Base-by-base conservation (phyloP, 2,797 vertebrate genomes). In the Sebastiscus tertius region DNA sequence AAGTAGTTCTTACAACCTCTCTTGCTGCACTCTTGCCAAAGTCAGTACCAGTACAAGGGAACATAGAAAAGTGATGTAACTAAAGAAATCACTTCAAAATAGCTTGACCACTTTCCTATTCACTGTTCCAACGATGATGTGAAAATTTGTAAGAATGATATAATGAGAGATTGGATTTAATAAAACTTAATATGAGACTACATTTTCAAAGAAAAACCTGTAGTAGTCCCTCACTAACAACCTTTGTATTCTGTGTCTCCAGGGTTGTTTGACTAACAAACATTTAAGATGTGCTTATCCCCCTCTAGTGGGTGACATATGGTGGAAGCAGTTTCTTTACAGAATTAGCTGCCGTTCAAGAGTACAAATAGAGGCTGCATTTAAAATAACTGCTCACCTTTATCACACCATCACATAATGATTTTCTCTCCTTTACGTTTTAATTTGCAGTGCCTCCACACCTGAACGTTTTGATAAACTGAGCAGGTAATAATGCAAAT, bases 271-370 rank as follows among this genome's bases (percentile, higher is more conserved):
- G 62, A 82, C 71, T 76, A 87, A 69, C 79, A 78, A 82, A 75
- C 83, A 80, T 87, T 91, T 73, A 86, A 77, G 89, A 91, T 80
- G 91, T 86, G 84, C 87, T 93, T 85, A 93, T 84, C 92, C 70
- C 94, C 91, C 92, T 93, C 94, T 95, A 94, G 93, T 94, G 94
- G 94, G 82, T 73, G 81, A 89, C 84, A 75, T 13, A 55, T n/a
- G 4, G 67, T 85, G 80, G 81, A 76, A 80, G 83, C 82, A 77
- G 42, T 34, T 73, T 63, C 65, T 71, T 74, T 73, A 18, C 77
- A 49, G 55, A 85, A 76, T 59, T 16, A 80, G 56, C 79, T 82
- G 52, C 71, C 54, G 39, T 72, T 75, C 20, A 52, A 54, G 13
- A 42, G 52, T 0, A n/a, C 20, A 27, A 4, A 54, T 54, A n/a